A percentile compares a stretch with the other conserved stretches of the same genome.
These are phyloP conservation scores for Hyles euphorbiae DNA, from an alignment of 1,140 invertebrate genomes.

Conservation along the genomic window DNA sequence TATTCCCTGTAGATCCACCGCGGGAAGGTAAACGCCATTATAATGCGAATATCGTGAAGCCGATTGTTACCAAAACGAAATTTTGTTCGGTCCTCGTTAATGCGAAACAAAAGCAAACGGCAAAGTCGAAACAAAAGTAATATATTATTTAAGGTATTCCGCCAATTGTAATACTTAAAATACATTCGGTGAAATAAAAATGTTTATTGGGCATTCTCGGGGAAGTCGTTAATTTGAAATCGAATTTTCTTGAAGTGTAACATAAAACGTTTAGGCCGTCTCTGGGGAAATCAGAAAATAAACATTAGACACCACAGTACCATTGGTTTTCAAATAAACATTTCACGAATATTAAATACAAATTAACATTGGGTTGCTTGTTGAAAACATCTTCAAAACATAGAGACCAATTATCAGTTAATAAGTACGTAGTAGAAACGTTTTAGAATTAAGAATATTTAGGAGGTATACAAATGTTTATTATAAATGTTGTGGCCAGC, in stretches of 20 bases:
- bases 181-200: conserved; percentile 4
- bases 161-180: neutral
- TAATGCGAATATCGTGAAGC: conserved; percentile 32
- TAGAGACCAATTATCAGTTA: neutral
- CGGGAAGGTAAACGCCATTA: conserved; percentile 20
- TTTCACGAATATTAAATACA: too few species aligned
- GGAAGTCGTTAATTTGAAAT: conserved; percentile 7
- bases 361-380: conserved; percentile 3
- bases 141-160: conserved; percentile 5
- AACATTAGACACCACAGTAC: neutral
- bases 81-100: too few species aligned
- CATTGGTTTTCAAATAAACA: conserved; percentile 7
- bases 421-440: neutral
- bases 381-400: conserved; percentile 1
- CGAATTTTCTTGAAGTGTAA: conserved; percentile 3
- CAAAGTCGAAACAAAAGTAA: conserved; percentile 7
- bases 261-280: conserved; percentile 3
- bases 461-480: neutral
- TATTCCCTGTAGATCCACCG: conserved; percentile 14
- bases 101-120: too few species aligned
- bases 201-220: neutral
- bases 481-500: neutral
- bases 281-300: neutral
- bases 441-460: neutral
- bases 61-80: conserved; percentile 18